phyloP scores from a whole-genome alignment of 1,140 invertebrate genomes.

The Paralvinella palmiformis region DNA sequence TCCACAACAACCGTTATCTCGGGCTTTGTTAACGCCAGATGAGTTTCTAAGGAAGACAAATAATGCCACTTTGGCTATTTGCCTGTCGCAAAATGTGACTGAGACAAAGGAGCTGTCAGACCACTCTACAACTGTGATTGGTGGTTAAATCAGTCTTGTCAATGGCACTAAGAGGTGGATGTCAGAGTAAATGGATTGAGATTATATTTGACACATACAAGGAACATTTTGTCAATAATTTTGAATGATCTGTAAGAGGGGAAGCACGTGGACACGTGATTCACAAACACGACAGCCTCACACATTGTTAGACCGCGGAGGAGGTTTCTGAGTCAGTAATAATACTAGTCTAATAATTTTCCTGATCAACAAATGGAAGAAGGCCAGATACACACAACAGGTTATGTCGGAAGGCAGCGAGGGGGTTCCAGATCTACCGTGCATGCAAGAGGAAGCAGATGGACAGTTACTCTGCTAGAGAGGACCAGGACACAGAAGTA shows the following conservation, averaged over 20 bases:
- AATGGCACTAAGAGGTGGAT: too few species aligned
- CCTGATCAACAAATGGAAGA: neutral
- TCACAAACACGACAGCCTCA: neutral
- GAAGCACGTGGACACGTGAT: neutral
- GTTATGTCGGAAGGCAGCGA: neutral
- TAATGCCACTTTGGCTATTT: too few species aligned
- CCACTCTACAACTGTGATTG: too few species aligned
- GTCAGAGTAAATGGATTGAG: too few species aligned
- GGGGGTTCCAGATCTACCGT: neutral
- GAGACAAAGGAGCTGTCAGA: neutral
- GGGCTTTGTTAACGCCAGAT: neutral
- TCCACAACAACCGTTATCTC: neutral
- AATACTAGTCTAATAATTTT: slow-evolving; percentile 4
- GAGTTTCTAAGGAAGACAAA: neutral
- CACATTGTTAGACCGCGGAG: neutral
- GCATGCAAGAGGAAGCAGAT: neutral
- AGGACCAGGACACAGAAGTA: neutral
- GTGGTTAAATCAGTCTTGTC: too few species aligned
- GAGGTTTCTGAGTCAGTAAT: slow-evolving; percentile 2
- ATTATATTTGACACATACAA: too few species aligned
- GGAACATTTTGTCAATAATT: too few species aligned
- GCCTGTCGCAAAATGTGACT: neutral
- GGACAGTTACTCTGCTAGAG: neutral
- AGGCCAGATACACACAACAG: neutral
- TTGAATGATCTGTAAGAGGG: too few species aligned